A percentile compares a stretch with the other conserved stretches of the same genome.
Conservation (phyloP, 1,140 invertebrate genomes). For the Papilio polytes region DNA sequence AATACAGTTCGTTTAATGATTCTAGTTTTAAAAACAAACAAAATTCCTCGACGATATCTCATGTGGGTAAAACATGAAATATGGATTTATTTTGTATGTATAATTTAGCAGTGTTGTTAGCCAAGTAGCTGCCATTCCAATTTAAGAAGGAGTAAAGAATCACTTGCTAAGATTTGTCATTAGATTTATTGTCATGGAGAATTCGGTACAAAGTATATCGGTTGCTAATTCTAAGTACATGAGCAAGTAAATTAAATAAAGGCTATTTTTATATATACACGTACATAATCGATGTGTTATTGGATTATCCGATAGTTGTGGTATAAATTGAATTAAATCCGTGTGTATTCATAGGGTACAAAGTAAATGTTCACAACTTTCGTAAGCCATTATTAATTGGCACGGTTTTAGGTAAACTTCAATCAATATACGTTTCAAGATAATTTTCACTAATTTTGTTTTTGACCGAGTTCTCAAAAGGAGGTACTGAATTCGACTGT, state of each 20-base stretch:
- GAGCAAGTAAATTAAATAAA: background rate
- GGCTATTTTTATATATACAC: background rate
- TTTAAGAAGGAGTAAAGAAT: slow-evolving; percentile 5
- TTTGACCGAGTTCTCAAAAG: too few species aligned
- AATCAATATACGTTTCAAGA: background rate
- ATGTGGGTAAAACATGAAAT: background rate
- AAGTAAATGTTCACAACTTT: background rate
- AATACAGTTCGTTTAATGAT: background rate
- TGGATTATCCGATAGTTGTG: background rate
- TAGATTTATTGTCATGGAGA: background rate
- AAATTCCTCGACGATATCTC: background rate
- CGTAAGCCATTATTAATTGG: background rate
- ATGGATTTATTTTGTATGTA: background rate
- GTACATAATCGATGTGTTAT: background rate
- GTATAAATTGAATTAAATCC: background rate
- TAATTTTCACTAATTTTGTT: background rate
- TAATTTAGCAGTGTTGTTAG: slow-evolving; percentile 7
- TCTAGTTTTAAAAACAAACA: background rate
- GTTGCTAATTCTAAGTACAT: background rate
- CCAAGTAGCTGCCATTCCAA: background rate
- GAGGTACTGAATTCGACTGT: too few species aligned
- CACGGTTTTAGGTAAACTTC: background rate
- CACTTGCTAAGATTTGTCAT: background rate
- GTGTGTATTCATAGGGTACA: background rate
- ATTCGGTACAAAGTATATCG: background rate